Evolutionary conservation across 2,888 invertebrate species (phyloP).

Genomic region (Cephus rjabovi): DNA sequence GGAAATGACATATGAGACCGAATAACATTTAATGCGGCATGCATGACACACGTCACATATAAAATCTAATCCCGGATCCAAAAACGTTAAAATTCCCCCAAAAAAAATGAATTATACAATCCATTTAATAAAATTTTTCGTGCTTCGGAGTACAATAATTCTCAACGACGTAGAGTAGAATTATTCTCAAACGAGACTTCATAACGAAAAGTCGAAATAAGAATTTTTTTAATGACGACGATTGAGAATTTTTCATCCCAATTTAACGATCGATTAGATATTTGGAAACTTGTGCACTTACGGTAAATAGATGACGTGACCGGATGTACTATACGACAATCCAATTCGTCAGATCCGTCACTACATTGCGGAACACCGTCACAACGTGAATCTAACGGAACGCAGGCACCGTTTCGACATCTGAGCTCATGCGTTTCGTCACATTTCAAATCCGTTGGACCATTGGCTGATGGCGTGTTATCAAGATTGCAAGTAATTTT

Average conservation of each 20-base stretch:
- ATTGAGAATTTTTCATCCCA: neutral
- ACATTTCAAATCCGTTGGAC: constrained; percentile 36
- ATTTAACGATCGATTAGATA: neutral
- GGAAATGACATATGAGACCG: neutral
- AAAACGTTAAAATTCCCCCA: neutral
- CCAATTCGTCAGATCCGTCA: constrained; percentile 70
- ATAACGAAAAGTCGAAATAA: neutral
- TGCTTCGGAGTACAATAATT: neutral
- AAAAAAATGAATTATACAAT: neutral
- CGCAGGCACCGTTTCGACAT: constrained; percentile 72
- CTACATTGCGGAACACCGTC: constrained; percentile 72
- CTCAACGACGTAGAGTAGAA: no score
- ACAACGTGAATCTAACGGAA: constrained; percentile 70
- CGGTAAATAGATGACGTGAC: neutral
- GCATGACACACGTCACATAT: neutral
- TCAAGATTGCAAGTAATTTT: neutral
- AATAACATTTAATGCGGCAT: neutral
- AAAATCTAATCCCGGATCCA: neutral
- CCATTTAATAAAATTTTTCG: neutral
- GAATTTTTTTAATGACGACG: neutral
- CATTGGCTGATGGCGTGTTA: neutral
- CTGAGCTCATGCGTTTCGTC: constrained; percentile 56
- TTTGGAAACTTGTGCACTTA: neutral
- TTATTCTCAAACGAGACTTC: neutral
- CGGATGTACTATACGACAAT: constrained; percentile 57